Evolutionary conservation across 2,113 vertebrate genomes (phyloP).

Genomic region (Fregetta grallaria): DNA sequence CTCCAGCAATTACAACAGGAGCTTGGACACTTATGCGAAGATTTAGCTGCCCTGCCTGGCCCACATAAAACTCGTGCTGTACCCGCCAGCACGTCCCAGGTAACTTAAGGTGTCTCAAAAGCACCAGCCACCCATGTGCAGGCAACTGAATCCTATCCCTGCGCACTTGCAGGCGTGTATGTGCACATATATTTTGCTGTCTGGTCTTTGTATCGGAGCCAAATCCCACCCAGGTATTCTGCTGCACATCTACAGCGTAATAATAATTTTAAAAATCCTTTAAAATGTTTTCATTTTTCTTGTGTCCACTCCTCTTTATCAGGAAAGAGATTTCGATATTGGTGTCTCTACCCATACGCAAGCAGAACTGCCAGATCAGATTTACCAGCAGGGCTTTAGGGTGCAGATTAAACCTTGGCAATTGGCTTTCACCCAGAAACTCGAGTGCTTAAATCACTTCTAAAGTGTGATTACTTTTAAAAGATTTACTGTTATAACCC

Average conservation of each 20-base stretch:
- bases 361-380: background rate
- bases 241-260: background rate
- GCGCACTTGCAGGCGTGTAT: too few relatives aligned
- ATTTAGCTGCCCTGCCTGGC: background rate
- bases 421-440: background rate
- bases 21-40: rapidly evolving
- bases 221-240: background rate
- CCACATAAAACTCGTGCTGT: rapidly evolving
- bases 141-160: background rate
- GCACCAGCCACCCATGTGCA: background rate
- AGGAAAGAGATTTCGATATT: background rate
- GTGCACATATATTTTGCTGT: rapidly evolving
- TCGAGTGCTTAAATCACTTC: background rate
- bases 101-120: background rate
- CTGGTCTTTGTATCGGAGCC: background rate
- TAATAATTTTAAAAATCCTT: background rate
- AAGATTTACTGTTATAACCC: background rate
- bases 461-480: background rate
- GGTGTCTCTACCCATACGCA: rapidly evolving
- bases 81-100: background rate
- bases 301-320: background rate
- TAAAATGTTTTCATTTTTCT: background rate
- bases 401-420: background rate
- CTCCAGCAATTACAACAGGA: background rate
- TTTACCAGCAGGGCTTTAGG: background rate